phyloP scores from a whole-genome alignment of 1,140 invertebrate genomes.

The Leptonema lineaticorne region DNA sequence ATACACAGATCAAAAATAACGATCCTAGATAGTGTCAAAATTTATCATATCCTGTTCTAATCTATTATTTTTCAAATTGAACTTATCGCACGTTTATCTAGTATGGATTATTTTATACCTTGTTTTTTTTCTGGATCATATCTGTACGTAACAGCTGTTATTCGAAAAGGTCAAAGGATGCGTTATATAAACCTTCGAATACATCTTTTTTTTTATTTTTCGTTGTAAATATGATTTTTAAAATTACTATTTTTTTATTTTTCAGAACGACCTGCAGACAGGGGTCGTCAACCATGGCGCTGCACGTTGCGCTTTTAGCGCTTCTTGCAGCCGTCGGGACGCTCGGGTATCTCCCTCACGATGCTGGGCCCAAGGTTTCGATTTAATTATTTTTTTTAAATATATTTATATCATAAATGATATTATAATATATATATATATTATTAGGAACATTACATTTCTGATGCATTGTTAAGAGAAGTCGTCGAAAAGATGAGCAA shows the following conservation, averaged over 20 bases:
- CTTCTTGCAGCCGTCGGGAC: slow-evolving; percentile 31
- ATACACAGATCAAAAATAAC: not conserved
- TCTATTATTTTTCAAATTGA: slow-evolving; percentile 3
- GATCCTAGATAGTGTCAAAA: not conserved
- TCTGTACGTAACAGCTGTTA: too few relatives aligned
- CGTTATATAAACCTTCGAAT: too few relatives aligned
- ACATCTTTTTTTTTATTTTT: too few relatives aligned
- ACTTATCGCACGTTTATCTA: not conserved
- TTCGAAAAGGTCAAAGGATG: too few relatives aligned
- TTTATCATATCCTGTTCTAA: not conserved
- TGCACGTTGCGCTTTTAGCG: slow-evolving; percentile 34
- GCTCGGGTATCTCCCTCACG: slow-evolving; percentile 37
- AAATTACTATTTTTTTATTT: slow-evolving; percentile 4
- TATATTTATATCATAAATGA: not conserved
- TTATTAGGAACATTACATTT: slow-evolving; percentile 51
- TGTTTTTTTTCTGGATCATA: too few relatives aligned
- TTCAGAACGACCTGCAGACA: slow-evolving; percentile 19
- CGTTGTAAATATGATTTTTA: too few relatives aligned
- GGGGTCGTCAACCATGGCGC: slow-evolving; percentile 30
- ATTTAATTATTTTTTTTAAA: not conserved
- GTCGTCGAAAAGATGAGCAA: slow-evolving; percentile 70
- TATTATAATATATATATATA: not conserved
- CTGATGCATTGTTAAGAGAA: slow-evolving; percentile 65
- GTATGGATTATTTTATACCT: too few relatives aligned
- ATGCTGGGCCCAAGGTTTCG: slow-evolving; percentile 37